Evolutionary conservation across 2,888 invertebrate species (phyloP), one percentile per base, ranked within the genome.

Genomic region (Hypsopygia costalis): DNA sequence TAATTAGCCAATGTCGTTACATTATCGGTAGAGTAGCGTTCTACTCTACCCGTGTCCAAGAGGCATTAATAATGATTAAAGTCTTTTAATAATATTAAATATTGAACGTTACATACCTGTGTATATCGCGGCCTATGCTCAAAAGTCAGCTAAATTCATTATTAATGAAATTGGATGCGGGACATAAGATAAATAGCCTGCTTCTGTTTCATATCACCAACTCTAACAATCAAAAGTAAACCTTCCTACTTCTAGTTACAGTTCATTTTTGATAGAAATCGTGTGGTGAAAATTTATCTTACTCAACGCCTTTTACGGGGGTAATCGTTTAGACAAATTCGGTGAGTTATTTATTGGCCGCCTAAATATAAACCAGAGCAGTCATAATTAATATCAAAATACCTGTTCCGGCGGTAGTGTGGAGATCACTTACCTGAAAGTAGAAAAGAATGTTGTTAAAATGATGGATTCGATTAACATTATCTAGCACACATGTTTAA

Each of bases 121-220:
- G 64, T 67, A 53, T 69, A 49, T 57, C 52, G 48, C 49, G 47
- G 55, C 55, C 41, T 48, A 39, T 63, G 57, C 52, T 6, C 16
- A 16, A 16, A 16, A 2, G 3, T 11, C 4, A 31, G 61, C 60
- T 53, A 58, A 65, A 78, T 76, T 77, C 68, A 77, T 77, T 79
- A 76, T 71, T 62, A 63, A 68, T 69, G 76, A 79, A 80, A 80
- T 77, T 78, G 68, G 74, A 80, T 67, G 69, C 75, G 68, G 67
- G 68, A 69, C 66, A 64, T 16, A 4, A 61, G 66, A 79, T 71
- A 70, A 71, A 76, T 72, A 66, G 61, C 64, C 52, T 46, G 58
- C 69, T 58, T 65, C 66, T 65, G 57, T 61, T 62, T 61, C 58
- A 40, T 60, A 64, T 68, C 63, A 62, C 53, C 20, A 29, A 45